Conservation (phyloP, 2,113 vertebrate species). For the Pterophyllum scalare region DNA sequence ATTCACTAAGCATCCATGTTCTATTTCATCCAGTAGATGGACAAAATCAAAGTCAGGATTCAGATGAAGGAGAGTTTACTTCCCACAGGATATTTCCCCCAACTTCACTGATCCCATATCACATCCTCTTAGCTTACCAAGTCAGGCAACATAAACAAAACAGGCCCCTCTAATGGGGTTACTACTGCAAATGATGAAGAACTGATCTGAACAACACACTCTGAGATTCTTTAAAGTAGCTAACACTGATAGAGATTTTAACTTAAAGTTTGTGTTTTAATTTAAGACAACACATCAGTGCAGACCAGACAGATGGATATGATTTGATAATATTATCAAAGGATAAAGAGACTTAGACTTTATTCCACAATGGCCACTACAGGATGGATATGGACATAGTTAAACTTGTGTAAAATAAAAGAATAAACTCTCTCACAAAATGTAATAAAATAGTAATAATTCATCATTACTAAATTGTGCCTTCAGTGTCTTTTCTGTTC, state of each 20-base stretch:
- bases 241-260: not conserved
- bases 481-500: not conserved
- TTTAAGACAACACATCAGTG: not conserved
- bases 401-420: not conserved
- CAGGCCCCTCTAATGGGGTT: not conserved
- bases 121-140: constrained; percentile 10
- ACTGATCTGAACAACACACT: not conserved
- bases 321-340: not conserved
- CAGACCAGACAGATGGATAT: not conserved
- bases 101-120: not conserved
- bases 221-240: not conserved
- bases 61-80: constrained; percentile 27
- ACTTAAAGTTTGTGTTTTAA: not conserved
- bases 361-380: not conserved
- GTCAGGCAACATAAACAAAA: constrained; percentile 2
- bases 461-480: fast-evolving
- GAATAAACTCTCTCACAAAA: not conserved
- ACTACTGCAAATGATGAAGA: not conserved
- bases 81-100: constrained; percentile 31
- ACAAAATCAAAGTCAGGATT: constrained; percentile 40
- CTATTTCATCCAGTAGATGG: not conserved
- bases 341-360: not conserved
- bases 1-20: constrained; percentile 1
- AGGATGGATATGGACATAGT: not conserved
- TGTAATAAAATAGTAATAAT: not conserved